Evolutionary conservation across 2,797 vertebrate genomes (phyloP), one percentile per base, ranked within the genome.

Genomic region (Scolopax bukidnonensis): DNA sequence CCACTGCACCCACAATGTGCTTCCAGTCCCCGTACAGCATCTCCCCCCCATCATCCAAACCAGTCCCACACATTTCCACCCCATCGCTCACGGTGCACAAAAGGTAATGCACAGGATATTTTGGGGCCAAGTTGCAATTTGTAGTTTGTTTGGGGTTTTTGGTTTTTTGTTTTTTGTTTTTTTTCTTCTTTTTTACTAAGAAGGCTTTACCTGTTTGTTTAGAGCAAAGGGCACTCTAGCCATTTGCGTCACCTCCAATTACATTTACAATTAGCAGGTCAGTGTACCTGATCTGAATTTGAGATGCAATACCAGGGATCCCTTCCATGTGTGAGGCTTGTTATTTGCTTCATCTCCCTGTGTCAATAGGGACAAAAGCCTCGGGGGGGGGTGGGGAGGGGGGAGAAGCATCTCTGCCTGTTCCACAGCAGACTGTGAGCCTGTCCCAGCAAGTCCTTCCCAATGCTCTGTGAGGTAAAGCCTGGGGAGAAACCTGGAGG

Each of bases 171-270:
- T 16, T 16, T 41, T 43, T 67, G 60, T 67, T 25, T 36, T 59
- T 24, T 38, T 28, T 5, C 12, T 50, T 40, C 45, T 60, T 69
- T 69, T 30, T 28, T 4, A n/a, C 76, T 15, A 70, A 28, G 51
- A 20, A 40, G 64, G 81, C 33, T 84, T 36, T 18, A 79, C 14
- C 76, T 95, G 86, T 96, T 95, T 97, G 88, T 36, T 27, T 13
- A 93, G 94, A 51, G 86, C 95, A 95, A 95, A 95, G 95, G 93
- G 63, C 96, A 50, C 57, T 1, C 11, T 0, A 0, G 19, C 56
- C 56, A 50, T 94, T 83, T 97, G 93, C 95, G 94, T 97, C 96
- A 97, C 59, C 16, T 21, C 12, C 12, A 6, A 56, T 27, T 21
- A 12, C 80, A 12, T 7, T 2, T 13, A 38, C 89, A 90, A 27